These are phyloP conservation scores for Drosophila mayaguana DNA, from an alignment of 2,888 invertebrate genomes.

Conservation along the genomic window DNA sequence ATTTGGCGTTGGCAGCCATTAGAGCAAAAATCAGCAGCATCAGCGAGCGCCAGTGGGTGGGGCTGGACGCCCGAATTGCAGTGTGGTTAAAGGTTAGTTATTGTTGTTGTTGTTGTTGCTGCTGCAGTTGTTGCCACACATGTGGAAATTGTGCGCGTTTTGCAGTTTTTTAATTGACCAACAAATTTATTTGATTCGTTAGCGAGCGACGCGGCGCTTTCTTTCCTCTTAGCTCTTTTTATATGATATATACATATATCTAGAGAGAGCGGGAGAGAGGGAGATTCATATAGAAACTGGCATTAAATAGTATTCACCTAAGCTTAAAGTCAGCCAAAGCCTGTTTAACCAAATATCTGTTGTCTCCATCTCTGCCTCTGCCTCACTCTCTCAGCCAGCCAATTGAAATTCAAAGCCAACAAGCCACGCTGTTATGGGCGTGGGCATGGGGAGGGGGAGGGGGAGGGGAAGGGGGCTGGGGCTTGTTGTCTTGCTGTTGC, in stretches of 20 bases:
- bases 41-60: conserved; percentile 24
- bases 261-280: too few relatives aligned
- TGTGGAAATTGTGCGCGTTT: conserved; percentile 82
- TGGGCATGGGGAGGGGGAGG: too few relatives aligned
- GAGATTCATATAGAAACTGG: not conserved
- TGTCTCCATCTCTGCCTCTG: not conserved
- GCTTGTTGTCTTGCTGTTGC: conserved; percentile 57
- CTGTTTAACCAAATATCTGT: not conserved
- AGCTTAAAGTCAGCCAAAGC: conserved; percentile 24
- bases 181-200: conserved; percentile 85
- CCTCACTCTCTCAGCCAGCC: not conserved
- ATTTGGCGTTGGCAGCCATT: conserved; percentile 77
- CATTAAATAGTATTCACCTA: conserved; percentile 29
- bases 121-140: conserved; percentile 71
- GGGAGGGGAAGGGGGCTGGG: not conserved
- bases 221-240: conserved; percentile 11
- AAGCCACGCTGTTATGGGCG: not conserved
- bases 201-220: conserved; percentile 77
- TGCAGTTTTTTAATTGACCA: conserved; percentile 86
- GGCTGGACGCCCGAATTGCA: not conserved
- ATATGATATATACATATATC: conserved; percentile 7
- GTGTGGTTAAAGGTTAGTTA: conserved; percentile 30
- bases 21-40: conserved; percentile 78
- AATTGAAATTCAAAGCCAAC: conserved; percentile 67
- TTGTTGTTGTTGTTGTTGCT: conserved; percentile 43